Base-by-base conservation (phyloP, 2,113 vertebrate genomes). In the Madoqua kirkii region DNA sequence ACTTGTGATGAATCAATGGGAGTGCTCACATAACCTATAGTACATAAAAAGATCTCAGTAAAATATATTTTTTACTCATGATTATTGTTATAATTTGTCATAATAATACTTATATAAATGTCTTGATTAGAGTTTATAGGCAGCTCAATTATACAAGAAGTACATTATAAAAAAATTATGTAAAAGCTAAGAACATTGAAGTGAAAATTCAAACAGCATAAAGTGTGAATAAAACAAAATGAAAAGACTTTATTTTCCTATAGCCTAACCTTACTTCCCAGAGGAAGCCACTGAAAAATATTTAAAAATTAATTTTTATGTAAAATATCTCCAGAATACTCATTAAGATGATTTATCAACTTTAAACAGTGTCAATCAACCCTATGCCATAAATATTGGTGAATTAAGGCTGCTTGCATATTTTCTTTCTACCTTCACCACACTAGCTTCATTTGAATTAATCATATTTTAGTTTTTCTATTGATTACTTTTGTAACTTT, bases 81-180 rank as follows among this genome's bases (percentile, higher is more conserved):
- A 96, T 91, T 95, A 83, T 16, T 92, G n/a, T 86, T 86, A 62
- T 57, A 96, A 83, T 84, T 95, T 89, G 16, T 64, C 71, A 86
- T 92, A 88, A 67, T 1, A 40, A 45, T 92, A 17, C 31, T 55
- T 76, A 79, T 10, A 36, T 93, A 78, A 57, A 85, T 60, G n/a
- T 91, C 40, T 94, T 93, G 36, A 83, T 40, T 48, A 76, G 43
- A 83, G 14, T 87, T 85, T 94, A 36, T 87, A 96, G 40, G 21
- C 27, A 92, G 43, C 25, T 21, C 16, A 76, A 62, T 60, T 94
- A 31, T 50, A 71, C 6, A 94, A 91, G 33, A 89, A 86, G 16
- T 6, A 84, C 23, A 64, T 82, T 89, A 43, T 2, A 7, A 15
- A 92, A 92, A 85, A 55, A 40, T 92, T 43, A 71, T 33, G 9